Percentiles rank a stretch among this genome's conserved stretches.
These are phyloP conservation scores for Mimachlamys varia DNA, from an alignment of 2,888 invertebrate species.

Conservation along the genomic window DNA sequence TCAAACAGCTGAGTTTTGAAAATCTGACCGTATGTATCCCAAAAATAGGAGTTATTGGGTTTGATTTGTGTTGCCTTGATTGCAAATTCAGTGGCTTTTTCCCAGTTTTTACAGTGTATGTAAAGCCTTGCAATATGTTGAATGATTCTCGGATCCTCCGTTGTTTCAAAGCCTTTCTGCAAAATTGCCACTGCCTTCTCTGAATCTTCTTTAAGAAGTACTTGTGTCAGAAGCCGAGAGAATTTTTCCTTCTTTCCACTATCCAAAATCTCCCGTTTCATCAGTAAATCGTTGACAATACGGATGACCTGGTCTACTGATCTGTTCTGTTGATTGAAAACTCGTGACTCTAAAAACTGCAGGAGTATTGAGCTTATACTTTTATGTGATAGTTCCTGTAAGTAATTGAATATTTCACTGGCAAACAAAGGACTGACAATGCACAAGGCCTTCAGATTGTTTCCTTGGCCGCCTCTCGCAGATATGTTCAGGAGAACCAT, in stretches of 20 bases:
- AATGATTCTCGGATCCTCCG: conserved; percentile 57
- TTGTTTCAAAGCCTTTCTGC: conserved; percentile 50
- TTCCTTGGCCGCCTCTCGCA: conserved; percentile 36
- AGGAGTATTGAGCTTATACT: background rate
- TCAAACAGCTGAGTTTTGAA: conserved; percentile 57
- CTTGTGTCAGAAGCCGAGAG: conserved; percentile 56
- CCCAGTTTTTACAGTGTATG: conserved; percentile 56
- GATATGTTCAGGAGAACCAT: conserved; percentile 39
- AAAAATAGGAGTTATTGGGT: conserved; percentile 62
- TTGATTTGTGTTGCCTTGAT: conserved; percentile 54
- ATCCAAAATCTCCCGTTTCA: conserved; percentile 36
- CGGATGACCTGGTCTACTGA: background rate
- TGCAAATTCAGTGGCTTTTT: conserved; percentile 55
- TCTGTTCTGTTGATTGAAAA: conserved; percentile 1
- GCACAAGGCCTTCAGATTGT: conserved; percentile 20
- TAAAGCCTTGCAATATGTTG: conserved; percentile 62
- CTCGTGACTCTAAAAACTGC: conserved; percentile 32
- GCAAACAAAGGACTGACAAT: conserved; percentile 45
- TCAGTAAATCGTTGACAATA: conserved; percentile 35
- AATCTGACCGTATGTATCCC: conserved; percentile 66
- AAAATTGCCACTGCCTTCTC: conserved; percentile 53
- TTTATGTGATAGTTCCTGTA: background rate
- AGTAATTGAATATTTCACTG: conserved; percentile 41
- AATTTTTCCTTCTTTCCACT: conserved; percentile 46
- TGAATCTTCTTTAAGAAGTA: conserved; percentile 50